phyloP scores from a whole-genome alignment of 2,797 vertebrate species.

The Phrynocephalus vlangalii region DNA sequence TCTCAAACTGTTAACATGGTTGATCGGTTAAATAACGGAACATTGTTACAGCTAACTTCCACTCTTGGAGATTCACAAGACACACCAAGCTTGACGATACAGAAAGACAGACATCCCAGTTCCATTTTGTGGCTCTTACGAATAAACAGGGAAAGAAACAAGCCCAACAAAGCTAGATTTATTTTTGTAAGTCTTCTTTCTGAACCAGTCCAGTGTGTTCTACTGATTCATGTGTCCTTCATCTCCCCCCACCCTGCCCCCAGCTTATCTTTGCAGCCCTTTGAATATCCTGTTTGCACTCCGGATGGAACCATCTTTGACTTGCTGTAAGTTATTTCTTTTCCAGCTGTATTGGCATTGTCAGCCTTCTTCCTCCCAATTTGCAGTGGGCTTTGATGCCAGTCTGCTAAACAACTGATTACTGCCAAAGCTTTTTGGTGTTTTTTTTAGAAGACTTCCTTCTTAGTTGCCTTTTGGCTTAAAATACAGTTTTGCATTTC shows the following conservation, averaged over 20 bases:
- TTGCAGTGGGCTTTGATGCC: not conserved
- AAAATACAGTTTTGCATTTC: no score
- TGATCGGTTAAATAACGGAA: not conserved
- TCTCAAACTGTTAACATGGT: not conserved
- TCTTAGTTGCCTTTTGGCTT: no score
- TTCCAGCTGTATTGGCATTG: slow-evolving; percentile 3
- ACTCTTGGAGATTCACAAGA: not conserved
- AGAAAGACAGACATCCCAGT: not conserved
- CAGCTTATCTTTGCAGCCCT: slow-evolving; percentile 96
- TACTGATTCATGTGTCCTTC: not conserved
- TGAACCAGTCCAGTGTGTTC: not conserved
- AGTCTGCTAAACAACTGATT: no score
- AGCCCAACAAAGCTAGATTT: not conserved
- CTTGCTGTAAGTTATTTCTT: slow-evolving; percentile 87
- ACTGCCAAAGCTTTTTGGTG: no score
- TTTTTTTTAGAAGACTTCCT: no score
- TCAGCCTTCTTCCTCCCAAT: not conserved
- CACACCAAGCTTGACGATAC: not conserved
- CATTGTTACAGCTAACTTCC: not conserved
- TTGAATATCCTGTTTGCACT: slow-evolving; percentile 94
- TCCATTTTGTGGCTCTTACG: not conserved
- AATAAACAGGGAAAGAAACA: not conserved
- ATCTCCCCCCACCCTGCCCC: not conserved
- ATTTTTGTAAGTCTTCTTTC: not conserved
- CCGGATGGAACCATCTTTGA: slow-evolving; percentile 93